Evolutionary conservation across 2,113 vertebrate species (phyloP), one percentile per base, ranked within the genome.

Genomic region (Gadus macrocephalus): DNA sequence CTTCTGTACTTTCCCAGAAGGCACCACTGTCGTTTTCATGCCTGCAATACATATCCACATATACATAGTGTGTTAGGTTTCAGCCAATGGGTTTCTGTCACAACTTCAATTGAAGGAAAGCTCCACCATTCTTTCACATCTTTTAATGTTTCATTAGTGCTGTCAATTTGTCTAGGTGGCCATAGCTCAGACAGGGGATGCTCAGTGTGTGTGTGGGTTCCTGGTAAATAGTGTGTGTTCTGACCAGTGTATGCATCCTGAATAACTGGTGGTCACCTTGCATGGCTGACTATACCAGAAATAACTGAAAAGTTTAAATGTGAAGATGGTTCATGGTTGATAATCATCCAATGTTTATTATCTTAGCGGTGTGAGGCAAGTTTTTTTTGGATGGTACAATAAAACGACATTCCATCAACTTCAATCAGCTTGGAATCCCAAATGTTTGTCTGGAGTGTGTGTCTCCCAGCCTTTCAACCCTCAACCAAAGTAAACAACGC

Each of bases 1-100:
- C 59, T 91, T 90, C 3, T 82, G 80, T 64, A 91, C 88, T 75
- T 92, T 92, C 66, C 90, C 91, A 19, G 89, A 83, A 35, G 83
- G 79, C 42, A 88, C 90, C 0, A 81, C 82, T 14, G 74, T 83
- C 61, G 81, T 87, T 3, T 90, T 89, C 17, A 87, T 86, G 85
- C 97, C 97, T 99, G 89, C 19, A 75, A 88, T 63, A 82, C 9
- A 86, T 68, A 83, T 49, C 75, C 15, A 66, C 1, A 78, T 2
- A 42, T 16, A 61, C 11, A 4, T 49, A 49, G 42, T 9, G 2
- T 14, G 42, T 49, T 49, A 49, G 42, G 11, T 11, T 11, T 9
- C 42, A n/a, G 15, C n/a, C 55, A 58, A 58, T 59, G 31, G 31
- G 31, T 35, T 35, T 35, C 31, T 35, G 31, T 35, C 31, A 35